Evolutionary conservation across 2,797 vertebrate genomes (phyloP), one percentile per base, ranked within the genome.

Genomic region (Labeo calbasu): DNA sequence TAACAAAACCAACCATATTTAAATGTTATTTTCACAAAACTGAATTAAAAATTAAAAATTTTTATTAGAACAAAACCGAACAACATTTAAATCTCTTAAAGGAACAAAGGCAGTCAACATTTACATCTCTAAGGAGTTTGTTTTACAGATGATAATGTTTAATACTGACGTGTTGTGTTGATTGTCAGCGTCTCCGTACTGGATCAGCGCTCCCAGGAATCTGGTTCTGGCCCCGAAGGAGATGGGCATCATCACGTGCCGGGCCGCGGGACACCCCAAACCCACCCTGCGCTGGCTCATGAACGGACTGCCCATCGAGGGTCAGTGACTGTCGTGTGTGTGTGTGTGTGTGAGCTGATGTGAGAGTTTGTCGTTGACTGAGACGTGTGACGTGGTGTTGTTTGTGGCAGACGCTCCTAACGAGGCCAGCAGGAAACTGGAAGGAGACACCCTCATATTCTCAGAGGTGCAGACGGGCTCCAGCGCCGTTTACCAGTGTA

Each of bases 401-500:
- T 50, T 82, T 28, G 61, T 28, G 88, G 84, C 90, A 99, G 98
- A 97, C 93, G 93, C 96, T 28, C 96, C 96, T 0, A 90, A 91
- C 83, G 98, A 99, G 85, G 91, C 93, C 23, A 98, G 97, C 94
- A 96, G 97, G 84, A 97, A 91, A 84, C 96, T 98, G 84, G 96
- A 97, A 83, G 96, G 96, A 0, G 98, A 99, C 91, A 96, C 96
- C 65, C 94, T 99, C 88, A 97, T 97, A 84, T 99, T 99, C 92
- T 95, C 94, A 2, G 94, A 94, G 0, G 96, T 99, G 55, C 96
- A 97, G 93, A 94, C 93, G 19, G 96, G 95, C 12, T 96, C 97
- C 85, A 99, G 97, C 55, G 96, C 97, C 0, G 98, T 99, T 40
- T 99, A 97, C 91, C 98, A 99, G 89, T 99, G 98, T 89, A 99